Evolutionary conservation across 2,113 vertebrate genomes (phyloP).

Genomic region (Atherinomorus stipes): DNA sequence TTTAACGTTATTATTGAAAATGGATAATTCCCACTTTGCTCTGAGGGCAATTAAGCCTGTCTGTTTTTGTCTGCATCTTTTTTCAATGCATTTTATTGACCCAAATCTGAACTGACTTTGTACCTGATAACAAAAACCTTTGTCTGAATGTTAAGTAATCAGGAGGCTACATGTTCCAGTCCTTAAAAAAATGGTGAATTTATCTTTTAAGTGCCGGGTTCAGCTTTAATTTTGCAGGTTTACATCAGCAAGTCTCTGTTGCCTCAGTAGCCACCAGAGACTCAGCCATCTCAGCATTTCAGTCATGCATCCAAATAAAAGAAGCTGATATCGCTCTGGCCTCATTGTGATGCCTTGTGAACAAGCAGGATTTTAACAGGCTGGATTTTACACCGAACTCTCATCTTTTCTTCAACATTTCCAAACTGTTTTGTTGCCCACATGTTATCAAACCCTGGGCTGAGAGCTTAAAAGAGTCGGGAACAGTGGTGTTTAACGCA

Average conservation of each 20-base stretch:
- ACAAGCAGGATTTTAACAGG: background rate
- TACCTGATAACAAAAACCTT: background rate
- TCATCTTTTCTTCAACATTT: too few species aligned
- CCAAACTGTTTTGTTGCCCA: too few species aligned
- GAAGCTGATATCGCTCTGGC: background rate
- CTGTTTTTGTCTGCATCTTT: conserved; percentile 2
- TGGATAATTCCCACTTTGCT: conserved; percentile 5
- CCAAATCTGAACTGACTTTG: conserved; percentile 3
- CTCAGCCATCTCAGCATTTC: background rate
- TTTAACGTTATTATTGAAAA: conserved; percentile 32
- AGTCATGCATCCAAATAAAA: background rate
- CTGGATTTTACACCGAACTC: background rate
- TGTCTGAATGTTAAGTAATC: background rate
- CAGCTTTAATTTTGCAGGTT: too few species aligned
- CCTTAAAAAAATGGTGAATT: background rate
- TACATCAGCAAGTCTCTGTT: too few species aligned
- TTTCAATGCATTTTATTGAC: background rate
- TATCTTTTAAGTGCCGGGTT: too few species aligned
- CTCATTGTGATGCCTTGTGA: background rate
- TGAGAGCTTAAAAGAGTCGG: too few species aligned
- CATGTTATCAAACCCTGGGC: too few species aligned
- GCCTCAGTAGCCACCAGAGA: too few species aligned
- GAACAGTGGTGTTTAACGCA: too few species aligned
- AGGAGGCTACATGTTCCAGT: background rate
- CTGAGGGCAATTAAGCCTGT: background rate